Evolutionary conservation across 1,140 invertebrate genomes (phyloP).

Genomic region (Heliconius hermathena): DNA sequence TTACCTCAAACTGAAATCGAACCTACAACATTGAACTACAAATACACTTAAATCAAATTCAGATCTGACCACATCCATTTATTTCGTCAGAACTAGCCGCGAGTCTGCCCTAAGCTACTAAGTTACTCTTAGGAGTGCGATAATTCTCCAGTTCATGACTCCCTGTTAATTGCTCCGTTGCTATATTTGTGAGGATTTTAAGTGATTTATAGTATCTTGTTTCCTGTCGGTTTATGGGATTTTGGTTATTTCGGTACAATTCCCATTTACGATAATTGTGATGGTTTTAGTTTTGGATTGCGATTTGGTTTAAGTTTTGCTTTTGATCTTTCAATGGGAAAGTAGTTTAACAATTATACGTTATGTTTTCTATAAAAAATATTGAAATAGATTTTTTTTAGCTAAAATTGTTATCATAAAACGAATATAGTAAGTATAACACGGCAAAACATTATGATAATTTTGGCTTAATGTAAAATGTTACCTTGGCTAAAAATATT

Average conservation of each 20-base stretch:
- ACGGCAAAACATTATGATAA: no score
- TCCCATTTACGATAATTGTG: not conserved
- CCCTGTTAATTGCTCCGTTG: slow-evolving; percentile 15
- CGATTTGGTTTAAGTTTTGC: not conserved
- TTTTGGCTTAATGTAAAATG: no score
- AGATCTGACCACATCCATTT: not conserved
- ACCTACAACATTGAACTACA: no score
- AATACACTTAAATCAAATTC: not conserved
- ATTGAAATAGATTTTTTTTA: no score
- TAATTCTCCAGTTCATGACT: slow-evolving; percentile 12
- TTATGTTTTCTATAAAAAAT: no score
- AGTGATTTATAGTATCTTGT: slow-evolving; percentile 14
- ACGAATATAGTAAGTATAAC: no score
- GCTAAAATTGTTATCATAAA: no score
- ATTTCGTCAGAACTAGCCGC: not conserved
- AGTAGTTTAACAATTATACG: no score
- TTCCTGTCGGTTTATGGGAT: slow-evolving; percentile 18
- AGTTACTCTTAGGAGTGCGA: slow-evolving; percentile 6
- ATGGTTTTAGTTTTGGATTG: not conserved
- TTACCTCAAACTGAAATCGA: no score
- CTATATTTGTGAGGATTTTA: slow-evolving; percentile 15
- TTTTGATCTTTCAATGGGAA: no score
- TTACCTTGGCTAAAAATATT: no score
- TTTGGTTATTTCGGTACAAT: slow-evolving; percentile 13
- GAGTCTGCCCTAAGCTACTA: not conserved